Evolutionary conservation across 2,797 vertebrate species (phyloP).

Genomic region (Microtus californicus): DNA sequence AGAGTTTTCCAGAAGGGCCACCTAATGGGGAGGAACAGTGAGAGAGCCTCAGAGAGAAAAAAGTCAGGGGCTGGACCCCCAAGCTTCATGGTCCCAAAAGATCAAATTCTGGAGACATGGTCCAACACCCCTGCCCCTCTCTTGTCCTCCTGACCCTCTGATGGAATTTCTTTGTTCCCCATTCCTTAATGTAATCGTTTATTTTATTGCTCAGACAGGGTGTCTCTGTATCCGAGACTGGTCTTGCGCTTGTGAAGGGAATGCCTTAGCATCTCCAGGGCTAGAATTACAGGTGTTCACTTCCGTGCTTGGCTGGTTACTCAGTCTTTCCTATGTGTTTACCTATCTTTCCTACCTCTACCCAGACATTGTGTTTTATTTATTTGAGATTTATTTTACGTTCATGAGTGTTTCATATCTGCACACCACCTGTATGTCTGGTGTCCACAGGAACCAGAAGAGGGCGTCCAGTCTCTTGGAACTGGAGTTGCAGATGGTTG

Average conservation of each 20-base stretch:
- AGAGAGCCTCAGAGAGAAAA: background rate
- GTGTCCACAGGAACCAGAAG: background rate
- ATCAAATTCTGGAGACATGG: background rate
- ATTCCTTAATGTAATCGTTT: background rate
- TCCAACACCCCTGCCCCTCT: no score
- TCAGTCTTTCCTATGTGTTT: background rate
- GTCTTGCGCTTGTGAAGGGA: background rate
- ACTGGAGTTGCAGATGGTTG: background rate
- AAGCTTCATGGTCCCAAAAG: background rate
- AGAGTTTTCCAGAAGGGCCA: slow-evolving; percentile 75
- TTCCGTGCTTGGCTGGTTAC: background rate
- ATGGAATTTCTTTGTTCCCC: background rate
- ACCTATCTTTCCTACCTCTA: background rate
- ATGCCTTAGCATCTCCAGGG: background rate
- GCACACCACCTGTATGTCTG: background rate
- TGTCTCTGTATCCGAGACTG: no score
- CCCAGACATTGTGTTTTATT: background rate
- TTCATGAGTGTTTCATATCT: background rate
- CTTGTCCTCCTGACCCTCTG: background rate
- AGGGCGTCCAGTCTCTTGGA: background rate
- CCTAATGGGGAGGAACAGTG: slow-evolving; percentile 34
- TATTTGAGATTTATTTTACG: background rate
- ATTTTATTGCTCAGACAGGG: background rate
- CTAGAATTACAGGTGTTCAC: background rate
- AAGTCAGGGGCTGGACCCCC: slow-evolving; percentile 6